A percentile compares a stretch with the other conserved stretches of the same genome.
phyloP scores from a whole-genome alignment of 2,113 vertebrate species.

The Rallus limicola region DNA sequence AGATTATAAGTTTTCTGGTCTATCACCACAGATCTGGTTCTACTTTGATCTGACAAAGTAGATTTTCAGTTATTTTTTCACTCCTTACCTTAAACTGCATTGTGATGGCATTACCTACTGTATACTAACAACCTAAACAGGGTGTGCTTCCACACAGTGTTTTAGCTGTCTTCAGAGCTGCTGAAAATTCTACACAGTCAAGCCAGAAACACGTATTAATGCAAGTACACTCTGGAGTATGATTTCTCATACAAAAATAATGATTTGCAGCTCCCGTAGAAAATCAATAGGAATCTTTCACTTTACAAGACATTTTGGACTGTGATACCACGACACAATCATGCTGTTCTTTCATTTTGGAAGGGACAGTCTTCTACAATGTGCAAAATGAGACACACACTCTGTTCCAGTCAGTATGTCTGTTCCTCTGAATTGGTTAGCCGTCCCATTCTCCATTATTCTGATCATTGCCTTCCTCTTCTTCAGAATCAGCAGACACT shows the following conservation, averaged over 20 bases:
- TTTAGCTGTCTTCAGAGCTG: not conserved
- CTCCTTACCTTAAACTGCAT: not conserved
- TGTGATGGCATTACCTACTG: not conserved
- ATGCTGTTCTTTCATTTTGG: not conserved
- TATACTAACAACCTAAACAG: not conserved
- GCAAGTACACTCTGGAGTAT: not conserved
- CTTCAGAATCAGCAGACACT: conserved; percentile 88
- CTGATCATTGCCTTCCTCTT: conserved; percentile 77
- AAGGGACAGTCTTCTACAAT: not conserved
- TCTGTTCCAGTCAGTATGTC: not conserved
- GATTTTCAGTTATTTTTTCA: not conserved
- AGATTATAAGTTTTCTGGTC: not conserved
- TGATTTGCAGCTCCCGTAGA: not conserved
- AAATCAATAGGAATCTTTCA: not conserved
- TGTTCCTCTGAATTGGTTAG: not conserved
- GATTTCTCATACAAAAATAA: not conserved
- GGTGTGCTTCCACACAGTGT: not conserved
- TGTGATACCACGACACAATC: not conserved
- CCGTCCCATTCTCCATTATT: conserved; percentile 78
- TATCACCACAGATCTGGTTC: not conserved
- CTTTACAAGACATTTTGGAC: not conserved
- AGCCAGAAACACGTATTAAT: not conserved
- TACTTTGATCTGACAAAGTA: not conserved
- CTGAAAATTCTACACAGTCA: not conserved
- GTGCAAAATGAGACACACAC: not conserved